Base-by-base conservation (phyloP, 2,797 vertebrate species). In the Acipenser oxyrinchus region DNA sequence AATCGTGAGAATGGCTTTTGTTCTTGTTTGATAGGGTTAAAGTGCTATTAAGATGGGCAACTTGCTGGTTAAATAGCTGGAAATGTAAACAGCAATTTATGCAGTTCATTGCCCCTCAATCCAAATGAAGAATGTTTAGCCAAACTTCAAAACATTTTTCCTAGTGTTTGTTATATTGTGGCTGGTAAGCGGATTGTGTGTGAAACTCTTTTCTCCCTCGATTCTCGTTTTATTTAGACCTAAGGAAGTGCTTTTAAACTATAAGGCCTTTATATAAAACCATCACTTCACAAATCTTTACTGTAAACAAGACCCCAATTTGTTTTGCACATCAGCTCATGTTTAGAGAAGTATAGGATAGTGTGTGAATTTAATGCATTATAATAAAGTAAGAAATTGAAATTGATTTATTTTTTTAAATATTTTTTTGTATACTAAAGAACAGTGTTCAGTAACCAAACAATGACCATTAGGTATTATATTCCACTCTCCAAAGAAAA, bases 31-130 rank as follows among this genome's bases (percentile, higher is more conserved):
- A 89, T 85, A 86, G 83, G 80, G 37, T 86, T 87, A 84, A 87
- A 88, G 82, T 87, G 85, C 87, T 84, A 87, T 87, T 86, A 87
- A 84, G 80, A 84, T 82, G 86, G 87, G 82, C 82, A 87, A 87
- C 86, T 88, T 83, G 74, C 87, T 82, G 84, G 83, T 87, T 84
- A 87, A 88, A 84, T 88, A 89, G 87, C 87, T 87, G 88, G 85
- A 88, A 88, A 87, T 83, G 85, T 87, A 87, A 87, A 86, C 81
- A 86, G 83, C 82, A 84, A 86, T 86, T 86, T 84, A 85, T 86
- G 83, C 87, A 88, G 84, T 75, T 78, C 82, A 76, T 75, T 79
- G 86, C 86, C 74, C 76, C 71, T 82, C 76, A 79, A 81, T 81
- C 79, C 73, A 67, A 68, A 77, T 64, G 77, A 74, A 79, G 87